Evolutionary conservation across 1,140 invertebrate species (phyloP).

Genomic region (Steinernema feltiae): DNA sequence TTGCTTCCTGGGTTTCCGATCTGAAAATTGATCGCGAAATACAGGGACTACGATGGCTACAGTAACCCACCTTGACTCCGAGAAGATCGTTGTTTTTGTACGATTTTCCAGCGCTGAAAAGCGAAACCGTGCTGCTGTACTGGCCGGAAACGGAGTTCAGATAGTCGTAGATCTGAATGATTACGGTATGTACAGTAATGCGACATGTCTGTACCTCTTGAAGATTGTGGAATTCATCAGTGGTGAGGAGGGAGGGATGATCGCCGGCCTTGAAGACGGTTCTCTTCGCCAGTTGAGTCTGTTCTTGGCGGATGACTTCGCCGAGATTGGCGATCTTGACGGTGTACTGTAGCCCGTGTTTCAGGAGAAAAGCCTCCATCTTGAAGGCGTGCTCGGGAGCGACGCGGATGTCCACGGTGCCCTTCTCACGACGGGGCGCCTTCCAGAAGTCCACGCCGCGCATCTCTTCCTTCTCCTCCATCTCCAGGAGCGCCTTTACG

Average conservation of each 20-base stretch:
- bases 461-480: constrained; percentile 16
- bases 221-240: constrained; percentile 21
- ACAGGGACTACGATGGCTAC: not conserved
- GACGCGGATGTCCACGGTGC: constrained; percentile 18
- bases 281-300: constrained; percentile 3
- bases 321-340: constrained; percentile 17
- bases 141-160: constrained; percentile 13
- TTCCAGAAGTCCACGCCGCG: constrained; percentile 15
- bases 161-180: constrained; percentile 12
- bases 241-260: constrained; percentile 18
- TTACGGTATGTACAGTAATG: not conserved
- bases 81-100: not conserved
- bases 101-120: constrained; percentile 2
- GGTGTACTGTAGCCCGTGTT: constrained; percentile 6
- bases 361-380: not conserved
- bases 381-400: constrained; percentile 15
- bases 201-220: not conserved
- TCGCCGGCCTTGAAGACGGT: constrained; percentile 23
- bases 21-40: not conserved
- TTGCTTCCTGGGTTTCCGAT: not conserved
- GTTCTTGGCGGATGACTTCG: not conserved
- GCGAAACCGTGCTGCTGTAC: not conserved
- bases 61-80: not conserved
- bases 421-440: not conserved
- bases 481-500: constrained; percentile 14